Percentiles rank a stretch among this genome's conserved stretches.
Evolutionary conservation across 2,113 vertebrate species (phyloP).

Genomic region (Zootoca vivipara): DNA sequence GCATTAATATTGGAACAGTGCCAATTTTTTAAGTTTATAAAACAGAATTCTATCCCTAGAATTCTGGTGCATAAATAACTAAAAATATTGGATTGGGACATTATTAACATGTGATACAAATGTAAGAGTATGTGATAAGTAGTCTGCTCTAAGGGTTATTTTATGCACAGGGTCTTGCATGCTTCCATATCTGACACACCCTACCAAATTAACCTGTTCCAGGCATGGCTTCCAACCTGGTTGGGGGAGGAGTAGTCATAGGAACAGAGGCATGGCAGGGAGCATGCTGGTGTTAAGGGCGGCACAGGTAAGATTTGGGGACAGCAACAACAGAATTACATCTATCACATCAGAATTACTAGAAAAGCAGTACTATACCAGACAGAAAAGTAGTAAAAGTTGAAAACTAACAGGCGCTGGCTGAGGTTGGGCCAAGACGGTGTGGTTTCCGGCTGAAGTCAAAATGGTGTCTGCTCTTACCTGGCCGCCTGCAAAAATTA

Average conservation of each 20-base stretch:
- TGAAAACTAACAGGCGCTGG: constrained; percentile 85
- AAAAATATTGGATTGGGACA: neutral
- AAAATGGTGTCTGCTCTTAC: constrained; percentile 82
- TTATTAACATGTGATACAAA: neutral
- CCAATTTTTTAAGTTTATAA: neutral
- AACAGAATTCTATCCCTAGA: neutral
- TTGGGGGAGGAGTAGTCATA: neutral
- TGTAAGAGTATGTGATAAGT: neutral
- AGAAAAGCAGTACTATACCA: constrained; percentile 73
- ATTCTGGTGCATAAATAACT: neutral
- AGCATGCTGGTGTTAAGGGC: too few species aligned
- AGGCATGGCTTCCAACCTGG: neutral
- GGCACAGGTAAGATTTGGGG: neutral
- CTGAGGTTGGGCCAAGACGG: constrained; percentile 87
- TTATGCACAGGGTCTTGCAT: neutral
- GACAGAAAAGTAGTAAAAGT: constrained; percentile 70
- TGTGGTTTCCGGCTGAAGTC: constrained; percentile 84
- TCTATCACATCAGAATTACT: neutral
- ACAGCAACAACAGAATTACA: neutral
- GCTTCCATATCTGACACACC: too few species aligned
- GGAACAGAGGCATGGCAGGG: neutral
- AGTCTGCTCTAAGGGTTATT: neutral
- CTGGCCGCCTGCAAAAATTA: constrained; percentile 83
- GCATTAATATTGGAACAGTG: too few species aligned
- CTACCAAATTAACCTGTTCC: neutral